phyloP scores from a whole-genome alignment of 1,140 invertebrate genomes.

The Teleogryllus occipitalis region DNA sequence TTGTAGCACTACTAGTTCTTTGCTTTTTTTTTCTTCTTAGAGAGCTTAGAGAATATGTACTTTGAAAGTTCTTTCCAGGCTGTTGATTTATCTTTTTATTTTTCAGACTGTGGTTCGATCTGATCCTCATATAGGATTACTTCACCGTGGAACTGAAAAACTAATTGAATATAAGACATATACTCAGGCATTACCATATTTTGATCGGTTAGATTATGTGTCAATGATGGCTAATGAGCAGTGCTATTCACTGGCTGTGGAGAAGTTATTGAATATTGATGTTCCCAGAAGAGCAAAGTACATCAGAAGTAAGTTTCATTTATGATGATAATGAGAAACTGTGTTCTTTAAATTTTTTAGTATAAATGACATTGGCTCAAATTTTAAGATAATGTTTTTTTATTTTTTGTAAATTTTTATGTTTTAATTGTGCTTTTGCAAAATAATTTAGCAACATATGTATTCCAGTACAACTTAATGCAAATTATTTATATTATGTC shows the following conservation, averaged over 20 bases:
- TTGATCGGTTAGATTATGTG: constrained; percentile 97
- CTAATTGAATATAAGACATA: constrained; percentile 99
- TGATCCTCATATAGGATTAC: constrained; percentile 94
- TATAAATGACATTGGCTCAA: neutral
- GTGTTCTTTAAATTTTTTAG: neutral
- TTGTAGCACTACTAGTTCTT: neutral
- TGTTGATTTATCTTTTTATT: neutral
- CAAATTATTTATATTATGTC: too few relatives aligned
- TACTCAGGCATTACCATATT: constrained; percentile 93
- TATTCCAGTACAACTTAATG: too few relatives aligned
- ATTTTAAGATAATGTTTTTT: neutral
- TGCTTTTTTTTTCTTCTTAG: neutral
- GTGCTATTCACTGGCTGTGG: constrained; percentile 89
- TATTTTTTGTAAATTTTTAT: neutral
- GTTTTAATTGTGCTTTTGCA: neutral
- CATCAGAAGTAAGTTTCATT: constrained; percentile 70
- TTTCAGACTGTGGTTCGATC: constrained; percentile 67
- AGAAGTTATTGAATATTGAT: constrained; percentile 94
- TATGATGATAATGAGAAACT: neutral
- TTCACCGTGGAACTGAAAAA: constrained; percentile 96
- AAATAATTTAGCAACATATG: too few relatives aligned
- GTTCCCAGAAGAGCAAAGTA: constrained; percentile 90
- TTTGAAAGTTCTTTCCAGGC: neutral
- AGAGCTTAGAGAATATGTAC: too few relatives aligned
- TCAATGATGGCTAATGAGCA: constrained; percentile 99